Base-by-base conservation (phyloP, 2,888 invertebrate genomes). In the Ecliptopera silaceata region DNA sequence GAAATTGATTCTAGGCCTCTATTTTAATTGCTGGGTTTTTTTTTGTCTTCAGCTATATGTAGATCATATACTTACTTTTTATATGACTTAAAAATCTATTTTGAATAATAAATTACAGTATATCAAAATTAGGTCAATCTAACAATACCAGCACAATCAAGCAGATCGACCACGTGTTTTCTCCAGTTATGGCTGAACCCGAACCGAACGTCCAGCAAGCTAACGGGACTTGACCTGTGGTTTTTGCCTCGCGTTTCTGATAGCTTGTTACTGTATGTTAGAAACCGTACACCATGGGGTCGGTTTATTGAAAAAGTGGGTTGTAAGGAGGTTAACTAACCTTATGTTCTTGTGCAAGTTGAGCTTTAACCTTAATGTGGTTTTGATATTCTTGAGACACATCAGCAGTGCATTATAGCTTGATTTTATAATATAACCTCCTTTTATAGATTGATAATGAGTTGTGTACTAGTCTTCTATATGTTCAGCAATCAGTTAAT, bases 141-240 rank as follows among this genome's bases (percentile, higher is more conserved):
- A 39, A 44, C 47, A 20, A 17, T 34, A 41, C 44, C 4, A 42
- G 13, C 45, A 52, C 34, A 47, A 48, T 34, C 39, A 38, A 48
- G 32, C 11, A 42, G 34, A 45, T 22, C 12, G 22, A 29, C n/a
- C 59, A 47, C 32, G 53, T 49, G 46, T 55, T 36, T 22, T 55
- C 46, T 55, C 50, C 44, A 59, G 49, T 59, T 61, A 60, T 48
- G 56, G 57, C 59, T 65, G 67, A 65, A 63, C 59, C 38, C 46
- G 38, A 51, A 34, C 38, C 46, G 38, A 51, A 34, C 61, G 61
- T 59, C 57, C 61, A 70, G 69, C 67, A 67, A 32, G 63, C 61
- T 78, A 81, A 80, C 81, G 79, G 82, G 70, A 77, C 65, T 41
- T 47, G 51, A 56, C 63, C 59, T 61, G 59, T 61, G 70, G 68